These are phyloP conservation scores for Erynnis tages DNA, from an alignment of 2,888 invertebrate genomes.

Conservation along the genomic window DNA sequence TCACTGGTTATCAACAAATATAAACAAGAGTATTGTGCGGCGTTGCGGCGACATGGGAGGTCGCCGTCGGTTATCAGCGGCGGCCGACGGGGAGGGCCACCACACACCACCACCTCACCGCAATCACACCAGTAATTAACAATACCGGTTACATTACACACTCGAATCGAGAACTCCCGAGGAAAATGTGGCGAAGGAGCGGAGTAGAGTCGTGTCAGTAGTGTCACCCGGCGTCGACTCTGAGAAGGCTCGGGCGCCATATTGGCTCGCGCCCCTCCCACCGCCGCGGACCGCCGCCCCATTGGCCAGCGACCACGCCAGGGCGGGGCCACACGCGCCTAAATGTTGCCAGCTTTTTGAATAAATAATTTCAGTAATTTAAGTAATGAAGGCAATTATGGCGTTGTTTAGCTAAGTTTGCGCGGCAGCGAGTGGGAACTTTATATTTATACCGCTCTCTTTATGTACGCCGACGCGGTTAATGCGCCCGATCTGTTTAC, in stretches of 20 bases:
- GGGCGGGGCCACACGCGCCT: slow-evolving; percentile 61
- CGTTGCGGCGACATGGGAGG: slow-evolving; percentile 14
- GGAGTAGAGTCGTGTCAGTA: slow-evolving; percentile 32
- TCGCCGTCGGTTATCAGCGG: slow-evolving; percentile 16
- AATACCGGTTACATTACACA: slow-evolving; percentile 18
- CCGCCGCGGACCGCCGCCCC: slow-evolving; percentile 37
- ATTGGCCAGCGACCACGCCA: slow-evolving; percentile 53
- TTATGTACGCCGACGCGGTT: slow-evolving; percentile 81
- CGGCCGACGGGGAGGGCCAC: slow-evolving; percentile 15
- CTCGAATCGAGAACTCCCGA: slow-evolving; percentile 29
- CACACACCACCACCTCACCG: slow-evolving; percentile 1
- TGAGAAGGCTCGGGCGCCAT: slow-evolving; percentile 64
- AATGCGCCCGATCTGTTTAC: slow-evolving; percentile 81
- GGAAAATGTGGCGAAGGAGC: slow-evolving; percentile 15
- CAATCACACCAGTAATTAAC: slow-evolving; percentile 15
- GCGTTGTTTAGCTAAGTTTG: slow-evolving; percentile 82
- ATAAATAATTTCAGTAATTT: slow-evolving; percentile 82
- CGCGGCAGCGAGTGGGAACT: slow-evolving; percentile 78
- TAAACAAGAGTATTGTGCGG: slow-evolving; percentile 16
- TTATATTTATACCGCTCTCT: slow-evolving; percentile 81
- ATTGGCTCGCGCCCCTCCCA: slow-evolving; percentile 70
- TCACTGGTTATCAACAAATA: slow-evolving; percentile 14
- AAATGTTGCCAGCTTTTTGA: slow-evolving; percentile 82
- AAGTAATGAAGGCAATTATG: slow-evolving; percentile 83
- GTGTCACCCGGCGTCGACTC: slow-evolving; percentile 34